Evolutionary conservation across 1,140 invertebrate genomes (phyloP), one percentile per base, ranked within the genome.

Genomic region (Leptonema lineaticorne): DNA sequence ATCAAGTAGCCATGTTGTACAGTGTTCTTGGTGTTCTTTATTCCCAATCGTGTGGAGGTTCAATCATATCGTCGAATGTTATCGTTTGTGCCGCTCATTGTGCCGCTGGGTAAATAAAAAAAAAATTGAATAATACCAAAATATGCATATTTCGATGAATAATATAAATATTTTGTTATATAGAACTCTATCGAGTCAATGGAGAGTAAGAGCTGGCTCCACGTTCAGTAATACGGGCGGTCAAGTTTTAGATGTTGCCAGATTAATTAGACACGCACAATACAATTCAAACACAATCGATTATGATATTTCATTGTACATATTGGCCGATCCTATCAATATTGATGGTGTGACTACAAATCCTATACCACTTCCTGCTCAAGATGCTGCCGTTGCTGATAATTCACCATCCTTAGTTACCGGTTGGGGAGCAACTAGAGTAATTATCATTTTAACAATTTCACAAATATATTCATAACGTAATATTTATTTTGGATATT

Each of bases 1-100:
- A 70, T 18, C 62, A 65, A 41, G 70, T 74, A 6, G 73, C 74
- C 0, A 30, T 75, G 8, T 50, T 68, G 14, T 45, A 53, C 22
- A 45, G 56, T 7, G 62, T 63, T 27, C 22, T 20, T 57, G 53
- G 56, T 1, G 30, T 30, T 14, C 6, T 45, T 41, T 48, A 11
- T 14, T 56, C 41, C 9, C 56, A 50, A 29, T 50, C 41, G 16
- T 67, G 56, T 27, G 57, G 57, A 56, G 66, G 57, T 2, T 59
- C 41, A 26, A 59, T 64, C 46, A 64, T 64, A 14, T 16, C 6
- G 6, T 1, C 62, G 3, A 57, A 8, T 57, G 41, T 57, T 11
- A 18, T 56, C 14, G 26, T 14, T n/a, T 57, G 29, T 24, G 50
- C 56, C 37, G 56, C 50, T 57, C 50, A 57, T 37, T 66, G 64